A percentile compares a stretch with the other conserved stretches of the same genome.
Conservation (phyloP, 2,113 vertebrate genomes). For the Pelobates fuscus region DNA sequence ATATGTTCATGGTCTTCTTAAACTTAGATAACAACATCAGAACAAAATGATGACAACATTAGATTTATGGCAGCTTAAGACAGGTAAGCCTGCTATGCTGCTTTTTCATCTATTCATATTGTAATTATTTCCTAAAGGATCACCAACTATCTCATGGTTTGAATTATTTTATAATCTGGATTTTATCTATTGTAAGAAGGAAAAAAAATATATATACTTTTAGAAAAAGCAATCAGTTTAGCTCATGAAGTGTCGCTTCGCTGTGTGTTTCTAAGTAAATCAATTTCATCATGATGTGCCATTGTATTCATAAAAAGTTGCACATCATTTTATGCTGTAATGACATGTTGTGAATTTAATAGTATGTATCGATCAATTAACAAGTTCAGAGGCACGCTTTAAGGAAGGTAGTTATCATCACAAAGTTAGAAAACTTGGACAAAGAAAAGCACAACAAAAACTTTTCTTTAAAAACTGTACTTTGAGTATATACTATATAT, state of each 20-base stretch:
- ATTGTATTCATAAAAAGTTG: neutral
- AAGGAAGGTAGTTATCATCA: no score
- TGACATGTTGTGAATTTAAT: neutral
- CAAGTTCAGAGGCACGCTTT: no score
- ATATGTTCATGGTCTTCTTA: slow-evolving; percentile 53
- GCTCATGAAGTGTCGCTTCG: neutral
- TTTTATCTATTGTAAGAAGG: slow-evolving; percentile 25
- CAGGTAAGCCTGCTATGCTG: slow-evolving; percentile 54
- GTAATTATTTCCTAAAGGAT: slow-evolving; percentile 42
- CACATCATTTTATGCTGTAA: no score
- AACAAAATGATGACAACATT: slow-evolving; percentile 61
- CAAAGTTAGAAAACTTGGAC: no score
- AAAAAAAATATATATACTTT: neutral
- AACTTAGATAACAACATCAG: slow-evolving; percentile 55
- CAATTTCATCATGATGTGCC: neutral
- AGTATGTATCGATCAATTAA: no score
- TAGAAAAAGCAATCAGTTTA: slow-evolving; percentile 1
- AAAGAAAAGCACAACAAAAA: no score
- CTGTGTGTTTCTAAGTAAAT: neutral
- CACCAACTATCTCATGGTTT: slow-evolving; percentile 27
- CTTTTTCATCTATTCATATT: slow-evolving; percentile 47
- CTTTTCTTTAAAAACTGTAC: no score
- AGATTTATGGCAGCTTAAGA: slow-evolving; percentile 55
- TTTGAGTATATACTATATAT: no score
- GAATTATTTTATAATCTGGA: slow-evolving; percentile 33